A percentile compares a stretch with the other conserved stretches of the same genome.
Conservation (phyloP, 2,888 invertebrate species). For the Lochmaea capreae region DNA sequence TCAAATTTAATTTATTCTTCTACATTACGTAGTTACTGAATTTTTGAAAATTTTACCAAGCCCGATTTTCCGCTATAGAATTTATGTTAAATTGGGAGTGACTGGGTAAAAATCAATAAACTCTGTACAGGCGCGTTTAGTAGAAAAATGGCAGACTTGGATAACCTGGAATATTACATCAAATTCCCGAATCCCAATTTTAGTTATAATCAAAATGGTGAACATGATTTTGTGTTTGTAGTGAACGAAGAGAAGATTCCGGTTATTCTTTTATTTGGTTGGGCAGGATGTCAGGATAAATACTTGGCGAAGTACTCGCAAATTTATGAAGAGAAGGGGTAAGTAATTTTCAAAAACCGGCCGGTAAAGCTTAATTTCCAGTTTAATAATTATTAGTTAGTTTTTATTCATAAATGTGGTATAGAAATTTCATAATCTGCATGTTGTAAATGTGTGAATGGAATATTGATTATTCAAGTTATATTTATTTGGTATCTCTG, state of each 20-base stretch:
- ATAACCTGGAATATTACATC: constrained; percentile 73
- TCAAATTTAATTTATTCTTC: neutral
- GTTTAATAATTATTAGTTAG: no score
- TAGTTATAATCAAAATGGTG: constrained; percentile 58
- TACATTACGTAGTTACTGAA: neutral
- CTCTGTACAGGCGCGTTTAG: constrained; percentile 20
- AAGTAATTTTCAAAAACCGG: constrained; percentile 53
- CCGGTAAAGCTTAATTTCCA: constrained; percentile 9
- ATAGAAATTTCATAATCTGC: neutral
- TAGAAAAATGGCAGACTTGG: constrained; percentile 60
- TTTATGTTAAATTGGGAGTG: neutral
- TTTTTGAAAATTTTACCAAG: neutral
- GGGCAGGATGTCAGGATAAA: constrained; percentile 84
- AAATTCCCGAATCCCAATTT: constrained; percentile 71
- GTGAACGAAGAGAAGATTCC: constrained; percentile 74
- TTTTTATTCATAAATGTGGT: neutral
- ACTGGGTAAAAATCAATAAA: constrained; percentile 18
- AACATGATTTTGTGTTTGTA: constrained; percentile 68
- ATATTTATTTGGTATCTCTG: neutral
- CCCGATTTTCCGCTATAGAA: neutral
- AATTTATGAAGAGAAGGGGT: constrained; percentile 83
- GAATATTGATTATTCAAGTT: neutral
- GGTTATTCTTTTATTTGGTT: constrained; percentile 79
- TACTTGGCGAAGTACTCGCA: constrained; percentile 83
- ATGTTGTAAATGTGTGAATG: neutral